phyloP scores from a whole-genome alignment of 2,113 vertebrate genomes.

The Tringa solitaria region DNA sequence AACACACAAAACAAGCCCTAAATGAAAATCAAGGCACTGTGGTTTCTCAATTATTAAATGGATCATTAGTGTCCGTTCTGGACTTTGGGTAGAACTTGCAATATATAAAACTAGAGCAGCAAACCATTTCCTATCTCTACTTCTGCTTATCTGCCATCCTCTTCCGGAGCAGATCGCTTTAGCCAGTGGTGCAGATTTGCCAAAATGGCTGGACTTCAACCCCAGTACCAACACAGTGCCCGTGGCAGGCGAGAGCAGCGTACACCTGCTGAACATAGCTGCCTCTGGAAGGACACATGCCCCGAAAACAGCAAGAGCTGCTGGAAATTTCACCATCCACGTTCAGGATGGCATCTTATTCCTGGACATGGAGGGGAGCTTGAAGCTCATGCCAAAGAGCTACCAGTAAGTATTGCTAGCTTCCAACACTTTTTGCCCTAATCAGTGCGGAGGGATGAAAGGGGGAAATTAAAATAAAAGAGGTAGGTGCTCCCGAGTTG shows the following conservation, averaged over 20 bases:
- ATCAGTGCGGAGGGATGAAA: no score
- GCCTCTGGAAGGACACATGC: background rate
- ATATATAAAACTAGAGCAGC: background rate
- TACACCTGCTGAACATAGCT: background rate
- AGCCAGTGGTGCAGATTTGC: constrained; percentile 9
- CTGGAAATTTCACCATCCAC: background rate
- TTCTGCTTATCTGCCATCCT: background rate
- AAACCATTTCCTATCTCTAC: background rate
- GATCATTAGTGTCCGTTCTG: background rate
- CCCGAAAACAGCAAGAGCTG: background rate
- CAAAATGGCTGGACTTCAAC: constrained; percentile 57
- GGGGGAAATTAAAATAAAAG: background rate
- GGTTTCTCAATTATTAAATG: background rate
- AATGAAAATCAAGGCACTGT: background rate
- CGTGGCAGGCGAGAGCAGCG: constrained; percentile 7
- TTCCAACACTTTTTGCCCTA: background rate
- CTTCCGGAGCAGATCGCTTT: background rate
- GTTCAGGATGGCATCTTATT: background rate
- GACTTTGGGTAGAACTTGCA: background rate
- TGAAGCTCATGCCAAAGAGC: background rate
- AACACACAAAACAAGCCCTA: background rate
- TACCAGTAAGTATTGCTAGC: background rate
- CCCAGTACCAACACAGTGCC: background rate
- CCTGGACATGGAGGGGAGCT: background rate
- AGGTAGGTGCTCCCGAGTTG: background rate